Evolutionary conservation across 2,888 invertebrate genomes (phyloP), one percentile per base, ranked within the genome.

Genomic region (Rapana venosa): DNA sequence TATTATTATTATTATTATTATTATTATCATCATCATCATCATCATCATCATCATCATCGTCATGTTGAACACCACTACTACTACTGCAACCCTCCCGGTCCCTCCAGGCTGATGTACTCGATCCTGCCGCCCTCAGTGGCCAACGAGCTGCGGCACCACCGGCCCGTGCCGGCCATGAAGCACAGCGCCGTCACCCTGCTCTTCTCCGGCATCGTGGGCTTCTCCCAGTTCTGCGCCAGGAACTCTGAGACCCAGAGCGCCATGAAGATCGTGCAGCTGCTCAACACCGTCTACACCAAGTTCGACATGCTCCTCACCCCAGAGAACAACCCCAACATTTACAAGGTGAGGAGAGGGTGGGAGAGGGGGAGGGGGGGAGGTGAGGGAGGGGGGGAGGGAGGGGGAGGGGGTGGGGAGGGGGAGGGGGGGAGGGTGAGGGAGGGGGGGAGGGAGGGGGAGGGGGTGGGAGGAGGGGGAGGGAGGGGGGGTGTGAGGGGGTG

Each of bases 291-390:
- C 92, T 99, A 99, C 96, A 99, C 98, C 0, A 98, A 98, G 6
- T 99, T 99, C 95, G 99, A 99, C 96, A 98, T 98, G 81, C 97
- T 99, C 79, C 98, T 99, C 20, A 98, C 99, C 96, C 98, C 98
- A 11, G 98, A 98, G 95, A 97, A 98, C 93, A 98, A 99, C 96
- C 98, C 98, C 77, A 98, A 99, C 96, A 98, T 99, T 88, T 99
- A 98, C 96, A 99, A 99, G 98, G 99, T 98, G 96, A 87, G 74
- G 2, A 8, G 35, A 6, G 61, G 11, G 66, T 66, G 47, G 47
- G 74, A n/a, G 74, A 5, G 74, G 22, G 74, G 74, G 26, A n/a
- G 11, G 70, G 74, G 74, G 4, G 74, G n/a, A 13, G 74, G 74
- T 26, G 26, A n/a, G 74, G 74, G 2, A 5, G n/a, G 70, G 70